These are phyloP conservation scores for Siniperca knerii DNA, from an alignment of 2,113 vertebrate genomes.

Conservation along the genomic window DNA sequence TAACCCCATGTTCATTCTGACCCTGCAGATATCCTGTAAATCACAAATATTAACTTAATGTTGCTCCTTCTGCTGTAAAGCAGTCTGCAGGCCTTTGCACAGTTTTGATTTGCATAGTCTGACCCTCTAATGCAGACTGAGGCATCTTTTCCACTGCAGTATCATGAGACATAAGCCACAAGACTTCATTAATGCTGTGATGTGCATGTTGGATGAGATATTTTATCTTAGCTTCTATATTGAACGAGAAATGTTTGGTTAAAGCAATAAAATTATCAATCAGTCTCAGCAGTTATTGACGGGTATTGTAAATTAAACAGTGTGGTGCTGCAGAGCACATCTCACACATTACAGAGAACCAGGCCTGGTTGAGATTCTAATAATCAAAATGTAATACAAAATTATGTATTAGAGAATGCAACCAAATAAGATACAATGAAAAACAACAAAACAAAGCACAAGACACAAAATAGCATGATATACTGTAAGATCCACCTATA, in stretches of 20 bases:
- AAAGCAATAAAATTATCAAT: background rate
- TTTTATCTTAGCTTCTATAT: background rate
- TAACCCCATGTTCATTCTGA: conserved; percentile 70
- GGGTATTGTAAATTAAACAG: background rate
- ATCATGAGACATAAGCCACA: conserved; percentile 14
- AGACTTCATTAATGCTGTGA: background rate
- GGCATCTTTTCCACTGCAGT: background rate
- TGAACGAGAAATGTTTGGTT: background rate
- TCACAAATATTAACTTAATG: conserved; percentile 66
- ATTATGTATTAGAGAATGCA: background rate
- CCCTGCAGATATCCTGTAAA: conserved; percentile 71
- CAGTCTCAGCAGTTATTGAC: background rate
- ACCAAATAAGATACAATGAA: background rate
- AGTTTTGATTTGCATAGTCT: conserved; percentile 24
- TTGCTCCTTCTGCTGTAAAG: conserved; percentile 40
- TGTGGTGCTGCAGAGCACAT: background rate
- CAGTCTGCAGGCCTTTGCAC: conserved; percentile 43
- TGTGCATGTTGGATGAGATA: background rate
- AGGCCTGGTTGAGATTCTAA: background rate
- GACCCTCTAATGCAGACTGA: conserved; percentile 33
- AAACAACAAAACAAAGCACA: background rate
- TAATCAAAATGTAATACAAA: background rate
- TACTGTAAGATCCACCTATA: no score
- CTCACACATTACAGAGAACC: background rate
- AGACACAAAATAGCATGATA: background rate